Conservation (phyloP, 2,113 vertebrate genomes). For the Zootoca vivipara region DNA sequence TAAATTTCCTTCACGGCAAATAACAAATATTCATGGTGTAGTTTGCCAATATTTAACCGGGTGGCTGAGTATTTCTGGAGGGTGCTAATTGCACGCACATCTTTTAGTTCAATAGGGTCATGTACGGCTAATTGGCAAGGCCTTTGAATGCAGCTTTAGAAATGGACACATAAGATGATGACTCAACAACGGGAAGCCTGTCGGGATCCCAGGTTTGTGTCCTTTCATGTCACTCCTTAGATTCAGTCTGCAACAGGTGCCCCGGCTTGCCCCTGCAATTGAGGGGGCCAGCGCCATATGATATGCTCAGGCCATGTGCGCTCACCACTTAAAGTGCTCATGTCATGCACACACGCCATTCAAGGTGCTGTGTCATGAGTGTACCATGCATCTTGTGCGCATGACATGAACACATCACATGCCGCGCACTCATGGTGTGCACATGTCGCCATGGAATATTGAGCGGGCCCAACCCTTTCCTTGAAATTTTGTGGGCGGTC, state of each 20-base stretch:
- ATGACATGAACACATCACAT: too few relatives aligned
- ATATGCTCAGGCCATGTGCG: too few relatives aligned
- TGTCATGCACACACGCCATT: too few relatives aligned
- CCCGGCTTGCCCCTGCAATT: too few relatives aligned
- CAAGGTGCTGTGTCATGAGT: too few relatives aligned
- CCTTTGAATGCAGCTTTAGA: conserved; percentile 33
- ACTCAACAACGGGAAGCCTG: neutral
- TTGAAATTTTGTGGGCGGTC: too few relatives aligned
- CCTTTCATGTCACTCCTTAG: neutral
- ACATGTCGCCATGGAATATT: too few relatives aligned
- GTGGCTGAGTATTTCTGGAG: conserved; percentile 27
- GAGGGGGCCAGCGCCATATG: too few relatives aligned
- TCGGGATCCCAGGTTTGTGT: neutral
- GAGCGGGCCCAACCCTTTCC: too few relatives aligned
- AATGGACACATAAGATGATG: neutral
- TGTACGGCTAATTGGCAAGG: neutral
- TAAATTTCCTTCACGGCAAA: conserved; percentile 45
- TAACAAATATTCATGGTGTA: conserved; percentile 28
- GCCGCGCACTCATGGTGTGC: too few relatives aligned
- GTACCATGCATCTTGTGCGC: too few relatives aligned
- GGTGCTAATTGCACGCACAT: conserved; percentile 52
- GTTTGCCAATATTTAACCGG: conserved; percentile 27
- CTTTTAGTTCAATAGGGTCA: conserved; percentile 19
- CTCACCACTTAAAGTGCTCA: too few relatives aligned
- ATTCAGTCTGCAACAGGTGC: neutral